Percentiles rank a stretch among this genome's conserved stretches.
These are phyloP conservation scores for Philotrypesis tridentata DNA, from an alignment of 1,140 invertebrate genomes.

Conservation along the genomic window DNA sequence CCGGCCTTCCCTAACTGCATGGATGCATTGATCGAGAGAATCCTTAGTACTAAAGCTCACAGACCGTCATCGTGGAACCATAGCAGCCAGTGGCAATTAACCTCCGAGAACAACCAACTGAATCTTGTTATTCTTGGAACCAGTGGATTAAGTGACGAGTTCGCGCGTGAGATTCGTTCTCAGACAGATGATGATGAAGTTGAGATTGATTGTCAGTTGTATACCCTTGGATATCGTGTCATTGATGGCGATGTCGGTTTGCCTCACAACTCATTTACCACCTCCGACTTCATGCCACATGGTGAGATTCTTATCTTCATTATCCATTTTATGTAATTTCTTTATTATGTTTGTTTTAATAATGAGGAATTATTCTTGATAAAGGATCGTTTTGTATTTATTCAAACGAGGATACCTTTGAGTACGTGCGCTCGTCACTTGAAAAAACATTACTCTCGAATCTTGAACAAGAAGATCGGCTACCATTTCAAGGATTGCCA, in stretches of 20 bases:
- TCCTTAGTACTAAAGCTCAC: slow-evolving; percentile 82
- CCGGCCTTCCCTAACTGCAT: slow-evolving; percentile 92
- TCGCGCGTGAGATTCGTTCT: slow-evolving; percentile 85
- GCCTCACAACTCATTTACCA: slow-evolving; percentile 85
- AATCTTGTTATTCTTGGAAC: slow-evolving; percentile 85
- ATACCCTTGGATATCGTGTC: slow-evolving; percentile 88
- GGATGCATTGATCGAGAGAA: slow-evolving; percentile 87
- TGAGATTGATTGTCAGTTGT: slow-evolving; percentile 87
- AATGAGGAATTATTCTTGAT: slow-evolving; percentile 11
- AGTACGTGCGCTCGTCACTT: slow-evolving; percentile 92
- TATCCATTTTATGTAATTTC: not conserved
- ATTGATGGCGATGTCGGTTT: slow-evolving; percentile 89
- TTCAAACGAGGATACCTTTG: slow-evolving; percentile 92
- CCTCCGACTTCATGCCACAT: slow-evolving; percentile 85
- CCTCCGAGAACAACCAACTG: slow-evolving; percentile 81
- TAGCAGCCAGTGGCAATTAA: slow-evolving; percentile 80
- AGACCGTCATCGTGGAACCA: slow-evolving; percentile 81
- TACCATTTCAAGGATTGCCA: slow-evolving; percentile 90
- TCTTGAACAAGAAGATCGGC: slow-evolving; percentile 91
- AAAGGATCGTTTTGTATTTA: slow-evolving; percentile 90
- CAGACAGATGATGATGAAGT: slow-evolving; percentile 88
- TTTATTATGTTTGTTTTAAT: slow-evolving; percentile 29
- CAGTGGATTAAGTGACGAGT: slow-evolving; percentile 85
- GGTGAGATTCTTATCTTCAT: slow-evolving; percentile 68
- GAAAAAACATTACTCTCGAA: slow-evolving; percentile 94